Percentiles rank a stretch among this genome's conserved stretches.
These are phyloP conservation scores for Drosophila longiperda DNA, from an alignment of 2,888 invertebrate genomes.

Conservation along the genomic window DNA sequence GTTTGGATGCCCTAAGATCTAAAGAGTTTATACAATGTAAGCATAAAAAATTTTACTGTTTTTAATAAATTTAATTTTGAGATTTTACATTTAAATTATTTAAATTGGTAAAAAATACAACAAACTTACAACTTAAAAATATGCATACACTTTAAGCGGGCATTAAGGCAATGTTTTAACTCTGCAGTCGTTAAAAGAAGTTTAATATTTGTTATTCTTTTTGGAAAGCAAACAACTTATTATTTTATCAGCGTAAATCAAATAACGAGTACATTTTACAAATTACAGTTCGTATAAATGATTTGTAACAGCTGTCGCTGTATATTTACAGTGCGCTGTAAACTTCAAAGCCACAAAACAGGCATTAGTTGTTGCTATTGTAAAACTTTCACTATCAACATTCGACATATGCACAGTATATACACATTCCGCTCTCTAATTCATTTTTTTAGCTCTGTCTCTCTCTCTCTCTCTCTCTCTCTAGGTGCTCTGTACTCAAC, in stretches of 20 bases:
- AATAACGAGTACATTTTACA: background rate
- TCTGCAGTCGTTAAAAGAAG: background rate
- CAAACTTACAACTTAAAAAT: background rate
- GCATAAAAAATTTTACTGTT: background rate
- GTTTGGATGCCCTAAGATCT: background rate
- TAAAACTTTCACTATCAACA: slow-evolving; percentile 70
- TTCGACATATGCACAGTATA: slow-evolving; percentile 31
- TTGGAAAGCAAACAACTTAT: background rate
- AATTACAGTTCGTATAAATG: background rate
- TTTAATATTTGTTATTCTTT: background rate
- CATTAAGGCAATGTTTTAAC: background rate
- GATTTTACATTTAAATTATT: background rate
- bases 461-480: slow-evolving; percentile 13
- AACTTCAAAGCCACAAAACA: slow-evolving; percentile 70
- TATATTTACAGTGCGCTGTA: slow-evolving; percentile 50
- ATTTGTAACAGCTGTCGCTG: slow-evolving; percentile 14
- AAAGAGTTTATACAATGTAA: background rate
- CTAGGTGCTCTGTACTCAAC: background rate
- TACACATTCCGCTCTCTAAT: slow-evolving; percentile 4
- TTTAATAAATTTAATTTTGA: background rate
- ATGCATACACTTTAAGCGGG: background rate
- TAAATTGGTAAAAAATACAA: background rate
- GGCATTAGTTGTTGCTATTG: slow-evolving; percentile 31
- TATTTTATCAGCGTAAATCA: background rate
- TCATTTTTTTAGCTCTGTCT: background rate